Base-by-base conservation (phyloP, 2,113 vertebrate genomes). In the Fulica atra region DNA sequence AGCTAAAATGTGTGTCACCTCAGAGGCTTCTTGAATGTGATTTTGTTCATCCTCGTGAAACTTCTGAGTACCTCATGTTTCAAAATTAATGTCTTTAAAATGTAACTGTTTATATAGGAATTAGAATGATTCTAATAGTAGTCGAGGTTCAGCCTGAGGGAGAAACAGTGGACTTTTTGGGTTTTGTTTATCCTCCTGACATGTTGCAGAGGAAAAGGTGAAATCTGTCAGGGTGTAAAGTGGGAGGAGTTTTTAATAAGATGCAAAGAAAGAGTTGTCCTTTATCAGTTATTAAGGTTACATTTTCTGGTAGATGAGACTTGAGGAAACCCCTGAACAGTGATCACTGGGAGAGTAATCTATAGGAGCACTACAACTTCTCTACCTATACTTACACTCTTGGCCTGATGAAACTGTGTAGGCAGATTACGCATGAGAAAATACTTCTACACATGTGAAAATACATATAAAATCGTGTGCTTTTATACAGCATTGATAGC, bases 31-130 rank as follows among this genome's bases (percentile, higher is more conserved):
- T 38, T 92, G 46, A 81, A 59, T 56, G 18, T 57, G 29, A 69
- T 11, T 73, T 71, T 95, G 21, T 77, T 91, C 50, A 51, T 82
- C 57, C 29, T 61, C 60, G 38, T 61, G 70, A 86, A 89, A 81
- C 10, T 87, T 84, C 11, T 17, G 11, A 61, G 29, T 0, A 5
- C 21, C 31, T 89, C 56, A 28, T 1, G 1, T 84, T 83, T 50
- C 21, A 36, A 3, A 66, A 51, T 53, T 69, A 18, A 53, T 48
- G 35, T 16, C 80, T 76, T 10, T 1, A 60, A 85, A 88, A 81
- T 44, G 24, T 3, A 18, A 15, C 36, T 83, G 63, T 80, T 84
- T 92, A 10, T 66, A 12, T 25, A 57, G 63, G 31, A 73, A 61
- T 9, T 38, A 61, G 48, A 86, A 57, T 73, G 12, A 61, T 4